Evolutionary conservation across 2,113 vertebrate genomes (phyloP), one percentile per base, ranked within the genome.

Genomic region (Corythornis madagascariensis): DNA sequence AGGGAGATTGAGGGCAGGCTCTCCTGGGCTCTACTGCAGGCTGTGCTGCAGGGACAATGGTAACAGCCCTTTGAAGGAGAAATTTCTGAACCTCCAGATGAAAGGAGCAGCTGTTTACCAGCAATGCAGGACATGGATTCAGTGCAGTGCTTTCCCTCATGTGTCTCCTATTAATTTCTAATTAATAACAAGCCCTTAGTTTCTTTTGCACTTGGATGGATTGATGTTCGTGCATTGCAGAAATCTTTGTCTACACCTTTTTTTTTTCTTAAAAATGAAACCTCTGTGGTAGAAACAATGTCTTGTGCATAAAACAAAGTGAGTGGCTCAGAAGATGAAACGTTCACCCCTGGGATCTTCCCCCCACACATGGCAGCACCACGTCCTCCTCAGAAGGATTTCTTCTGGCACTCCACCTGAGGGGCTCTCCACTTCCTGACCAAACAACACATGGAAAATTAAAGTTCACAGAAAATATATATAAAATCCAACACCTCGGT

Each of bases 381-480:
- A 95, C 5, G 7, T 89, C 65, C 53, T 88, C 61, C 72, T 80
- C 43, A 7, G 82, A 88, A 93, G 66, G 29, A 31, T 89, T 95
- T 92, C 82, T 94, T 11, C 81, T 66, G 72, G 64, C 71, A 43
- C 82, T 79, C 78, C 33, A 89, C 66, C 55, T 83, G 59, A 90
- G 67, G 31, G 73, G 29, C 28, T 90, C 79, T 88, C 81, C 15
- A 25, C 61, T 94, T 95, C 92, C 93, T 88, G 82, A 70, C 75
- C 59, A 70, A 94, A 70, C 53, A 64, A 64, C 67, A 64, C 81
- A 95, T 86, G 83, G 92, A 94, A 97, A 94, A 95, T 89, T 93
- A 92, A 95, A 94, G 61, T 83, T 92, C 92, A 95, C 86, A 95
- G 88, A 93, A 95, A 83, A 91, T 94, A 89, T 76, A 94, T 93